Percentiles rank a stretch among this genome's conserved stretches.
Evolutionary conservation across 2,113 vertebrate species (phyloP).

Genomic region (Bothrops jararaca): DNA sequence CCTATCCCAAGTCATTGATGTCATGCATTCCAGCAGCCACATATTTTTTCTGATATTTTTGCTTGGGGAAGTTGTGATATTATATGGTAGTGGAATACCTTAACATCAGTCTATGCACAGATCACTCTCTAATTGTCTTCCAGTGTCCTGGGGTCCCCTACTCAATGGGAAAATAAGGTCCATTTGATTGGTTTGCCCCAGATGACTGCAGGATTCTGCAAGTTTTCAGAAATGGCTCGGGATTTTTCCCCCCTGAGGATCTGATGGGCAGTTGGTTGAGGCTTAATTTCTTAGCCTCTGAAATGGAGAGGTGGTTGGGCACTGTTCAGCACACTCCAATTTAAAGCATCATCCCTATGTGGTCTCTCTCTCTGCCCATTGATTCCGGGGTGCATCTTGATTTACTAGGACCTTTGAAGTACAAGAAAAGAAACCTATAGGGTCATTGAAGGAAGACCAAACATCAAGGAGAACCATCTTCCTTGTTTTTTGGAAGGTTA

Average conservation of each 20-base stretch:
- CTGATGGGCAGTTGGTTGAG: not conserved
- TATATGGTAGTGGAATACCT: not conserved
- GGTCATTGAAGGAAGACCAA: not conserved
- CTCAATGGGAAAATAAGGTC: not conserved
- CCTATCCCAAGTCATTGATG: not conserved
- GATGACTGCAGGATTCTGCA: not conserved
- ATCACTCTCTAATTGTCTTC: not conserved
- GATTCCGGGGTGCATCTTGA: not conserved
- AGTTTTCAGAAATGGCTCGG: not conserved
- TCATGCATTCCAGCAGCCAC: not conserved
- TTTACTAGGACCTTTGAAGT: not conserved
- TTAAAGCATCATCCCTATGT: not conserved
- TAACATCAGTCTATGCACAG: not conserved
- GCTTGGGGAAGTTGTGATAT: not conserved
- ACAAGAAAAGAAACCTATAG: not conserved
- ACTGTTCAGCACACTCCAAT: not conserved
- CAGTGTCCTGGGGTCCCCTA: not conserved
- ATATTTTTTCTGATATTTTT: not conserved
- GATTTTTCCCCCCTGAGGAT: not conserved
- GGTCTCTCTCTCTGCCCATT: not conserved
- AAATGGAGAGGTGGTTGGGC: not conserved
- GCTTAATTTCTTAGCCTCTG: not conserved
- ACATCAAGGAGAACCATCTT: not conserved
- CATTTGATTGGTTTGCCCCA: not conserved
- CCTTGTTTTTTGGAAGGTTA: too few species aligned